Evolutionary conservation across 2,797 vertebrate genomes (phyloP), one percentile per base, ranked within the genome.

Genomic region (Poecile montanus): DNA sequence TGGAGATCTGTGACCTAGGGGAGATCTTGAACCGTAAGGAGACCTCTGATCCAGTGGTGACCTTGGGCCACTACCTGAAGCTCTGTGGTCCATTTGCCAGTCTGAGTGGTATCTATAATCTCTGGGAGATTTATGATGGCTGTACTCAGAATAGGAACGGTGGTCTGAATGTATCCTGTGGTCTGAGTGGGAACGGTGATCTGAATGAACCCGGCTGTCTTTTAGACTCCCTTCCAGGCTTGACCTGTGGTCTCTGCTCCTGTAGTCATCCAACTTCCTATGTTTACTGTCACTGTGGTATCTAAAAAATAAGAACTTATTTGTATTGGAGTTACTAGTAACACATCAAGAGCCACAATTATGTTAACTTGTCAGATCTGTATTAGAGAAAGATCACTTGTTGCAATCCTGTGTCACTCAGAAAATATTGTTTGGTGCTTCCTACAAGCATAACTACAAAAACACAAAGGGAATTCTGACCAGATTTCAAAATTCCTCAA

Each of bases 51-150:
- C 99, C 85, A 99, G 96, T 22, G 99, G 99, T 29, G 99, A 99
- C 90, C 98, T 98, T 10, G 99, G 98, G 45, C 98, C 99, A 74
- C 99, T 99, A 94, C 98, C 98, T 0, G 99, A 99, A 86, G 98
- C 98, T 93, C 99, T 98, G 96, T 99, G 98, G 96, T 99, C 99
- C 92, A 98, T 95, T 91, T 99, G 99, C 99, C 99, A 99, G 98
- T 99, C 99, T 51, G 99, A 98, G 94, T 99, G 99, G 98, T 99
- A 99, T 75, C 99, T 98, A 76, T 99, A 99, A 80, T 99, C 98
- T 93, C 98, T 98, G 29, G 98, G 98, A 75, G 98, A 98, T 97
- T 99, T 98, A 87, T 98, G 98, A 93, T 99, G 98, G 66, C 96
- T 89, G 90, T 98, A 98, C 51, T 99, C 98, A 3, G 98, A 98